Percentiles rank a stretch among this genome's conserved stretches.
phyloP scores from a whole-genome alignment of 2,113 vertebrate genomes.

The Nipponia nippon region DNA sequence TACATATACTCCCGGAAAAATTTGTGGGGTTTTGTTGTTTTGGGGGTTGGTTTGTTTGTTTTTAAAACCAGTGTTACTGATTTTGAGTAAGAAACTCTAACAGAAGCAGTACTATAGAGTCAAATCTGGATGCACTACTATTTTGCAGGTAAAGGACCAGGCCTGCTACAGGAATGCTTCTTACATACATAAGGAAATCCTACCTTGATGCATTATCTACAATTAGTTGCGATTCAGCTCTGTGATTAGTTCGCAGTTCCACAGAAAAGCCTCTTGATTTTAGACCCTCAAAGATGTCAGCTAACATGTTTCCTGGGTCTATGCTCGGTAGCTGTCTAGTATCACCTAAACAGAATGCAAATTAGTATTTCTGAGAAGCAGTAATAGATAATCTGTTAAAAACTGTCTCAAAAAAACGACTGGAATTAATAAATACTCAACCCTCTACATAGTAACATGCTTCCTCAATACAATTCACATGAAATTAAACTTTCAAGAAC shows the following conservation, averaged over 20 bases:
- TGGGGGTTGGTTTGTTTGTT: background rate
- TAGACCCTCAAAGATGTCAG: constrained; percentile 78
- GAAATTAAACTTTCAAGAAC: background rate
- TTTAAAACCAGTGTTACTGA: background rate
- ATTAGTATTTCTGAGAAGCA: background rate
- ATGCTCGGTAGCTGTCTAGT: constrained; percentile 85
- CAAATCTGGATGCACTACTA: background rate
- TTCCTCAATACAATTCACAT: background rate
- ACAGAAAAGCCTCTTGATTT: constrained; percentile 69
- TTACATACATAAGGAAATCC: background rate
- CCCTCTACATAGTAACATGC: background rate
- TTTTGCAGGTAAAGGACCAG: background rate
- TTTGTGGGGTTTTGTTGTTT: background rate
- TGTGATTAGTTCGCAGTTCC: constrained; percentile 83
- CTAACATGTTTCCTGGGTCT: constrained; percentile 80
- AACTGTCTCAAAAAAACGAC: background rate
- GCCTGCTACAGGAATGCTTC: background rate
- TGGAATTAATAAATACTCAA: background rate
- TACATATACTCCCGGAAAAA: background rate
- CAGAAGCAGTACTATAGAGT: background rate
- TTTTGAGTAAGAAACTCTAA: background rate
- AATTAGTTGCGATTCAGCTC: constrained; percentile 83
- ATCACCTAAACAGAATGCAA: constrained; percentile 72
- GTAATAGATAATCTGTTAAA: background rate
- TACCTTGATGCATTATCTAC: constrained; percentile 82